These are phyloP conservation scores for Ciconia stormi DNA, from an alignment of 2,113 vertebrate species.

Conservation along the genomic window DNA sequence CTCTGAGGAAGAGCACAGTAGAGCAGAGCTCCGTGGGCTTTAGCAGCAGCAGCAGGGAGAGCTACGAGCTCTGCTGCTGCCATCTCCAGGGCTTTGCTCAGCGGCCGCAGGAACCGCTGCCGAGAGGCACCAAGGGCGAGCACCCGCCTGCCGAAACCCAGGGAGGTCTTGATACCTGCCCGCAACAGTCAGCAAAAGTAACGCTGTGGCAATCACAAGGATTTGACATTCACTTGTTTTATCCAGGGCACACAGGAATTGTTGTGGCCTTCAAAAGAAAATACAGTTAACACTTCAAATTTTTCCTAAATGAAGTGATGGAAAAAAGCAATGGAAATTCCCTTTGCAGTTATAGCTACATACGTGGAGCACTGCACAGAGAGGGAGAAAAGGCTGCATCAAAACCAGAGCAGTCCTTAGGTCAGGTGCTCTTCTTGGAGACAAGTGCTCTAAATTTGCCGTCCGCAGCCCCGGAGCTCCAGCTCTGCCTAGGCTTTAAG, in stretches of 20 bases:
- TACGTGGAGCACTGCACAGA: neutral
- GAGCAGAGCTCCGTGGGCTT: neutral
- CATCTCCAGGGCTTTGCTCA: neutral
- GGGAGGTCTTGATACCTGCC: neutral
- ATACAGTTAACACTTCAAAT: neutral
- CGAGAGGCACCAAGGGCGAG: neutral
- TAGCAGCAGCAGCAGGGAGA: neutral
- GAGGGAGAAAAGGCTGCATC: neutral
- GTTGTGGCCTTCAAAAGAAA: neutral
- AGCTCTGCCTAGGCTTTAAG: neutral
- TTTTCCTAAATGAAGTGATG: neutral
- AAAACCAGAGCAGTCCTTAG: neutral
- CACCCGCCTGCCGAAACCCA: rapidly evolving
- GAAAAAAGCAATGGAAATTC: neutral
- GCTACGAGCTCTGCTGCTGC: neutral
- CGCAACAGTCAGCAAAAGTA: neutral
- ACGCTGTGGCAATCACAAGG: neutral
- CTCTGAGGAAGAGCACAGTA: too few relatives aligned
- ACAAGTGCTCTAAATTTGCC: neutral
- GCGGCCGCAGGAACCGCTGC: rapidly evolving
- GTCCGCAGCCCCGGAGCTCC: neutral
- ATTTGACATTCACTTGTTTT: neutral
- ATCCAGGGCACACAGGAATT: neutral
- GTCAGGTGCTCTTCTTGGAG: neutral
- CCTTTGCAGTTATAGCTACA: neutral